Percentiles rank a stretch among this genome's conserved stretches.
Evolutionary conservation across 2,888 invertebrate genomes (phyloP).

Genomic region (Nasonovia ribisnigri): DNA sequence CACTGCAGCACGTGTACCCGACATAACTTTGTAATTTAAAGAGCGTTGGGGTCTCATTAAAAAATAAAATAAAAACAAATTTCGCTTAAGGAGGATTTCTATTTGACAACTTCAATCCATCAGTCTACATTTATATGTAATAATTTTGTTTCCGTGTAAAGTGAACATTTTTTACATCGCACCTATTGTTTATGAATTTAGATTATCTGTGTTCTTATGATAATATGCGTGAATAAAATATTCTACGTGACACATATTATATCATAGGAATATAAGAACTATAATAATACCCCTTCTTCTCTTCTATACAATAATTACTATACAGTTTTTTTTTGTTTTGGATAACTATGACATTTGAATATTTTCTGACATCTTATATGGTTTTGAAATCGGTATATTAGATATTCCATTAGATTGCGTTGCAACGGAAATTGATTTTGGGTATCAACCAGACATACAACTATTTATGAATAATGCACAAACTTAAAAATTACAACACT

Average conservation of each 20-base stretch:
- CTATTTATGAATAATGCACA: conserved; percentile 16
- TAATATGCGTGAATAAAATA: not conserved
- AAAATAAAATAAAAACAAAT: conserved; percentile 25
- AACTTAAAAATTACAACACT: not conserved
- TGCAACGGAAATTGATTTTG: not conserved
- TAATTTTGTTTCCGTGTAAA: not conserved
- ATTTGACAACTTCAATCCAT: not conserved
- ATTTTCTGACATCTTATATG: not conserved
- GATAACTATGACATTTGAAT: not conserved
- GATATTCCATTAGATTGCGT: conserved; percentile 22
- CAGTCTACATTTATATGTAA: not conserved
- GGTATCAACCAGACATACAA: not conserved
- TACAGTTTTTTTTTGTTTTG: not conserved
- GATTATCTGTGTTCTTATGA: not conserved
- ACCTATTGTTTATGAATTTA: not conserved
- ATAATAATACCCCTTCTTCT: not conserved
- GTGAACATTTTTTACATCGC: not conserved
- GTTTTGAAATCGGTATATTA: not conserved
- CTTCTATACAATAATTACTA: not conserved
- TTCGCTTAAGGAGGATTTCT: not conserved
- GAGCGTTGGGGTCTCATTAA: not conserved
- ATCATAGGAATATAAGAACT: not conserved
- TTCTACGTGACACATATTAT: not conserved
- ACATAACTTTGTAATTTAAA: conserved; percentile 36
- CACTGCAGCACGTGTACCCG: not conserved